Percentiles rank a stretch among this genome's conserved stretches.
Conservation (phyloP, 2,888 invertebrate genomes). For the Bugula neritina region DNA sequence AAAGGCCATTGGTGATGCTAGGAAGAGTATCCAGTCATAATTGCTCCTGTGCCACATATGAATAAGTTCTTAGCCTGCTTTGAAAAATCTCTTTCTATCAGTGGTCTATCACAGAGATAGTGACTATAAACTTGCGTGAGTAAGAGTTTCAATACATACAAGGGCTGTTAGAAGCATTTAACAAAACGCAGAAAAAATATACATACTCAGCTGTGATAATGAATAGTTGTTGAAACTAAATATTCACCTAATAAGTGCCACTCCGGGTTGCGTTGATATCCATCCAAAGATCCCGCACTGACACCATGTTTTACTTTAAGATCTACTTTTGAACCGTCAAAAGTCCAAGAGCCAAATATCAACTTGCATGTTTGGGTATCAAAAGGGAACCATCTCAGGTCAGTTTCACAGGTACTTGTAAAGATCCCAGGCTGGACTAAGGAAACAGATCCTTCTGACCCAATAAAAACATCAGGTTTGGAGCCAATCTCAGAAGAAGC, state of each 20-base stretch:
- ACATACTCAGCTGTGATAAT: too few species aligned
- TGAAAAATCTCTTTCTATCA: too few species aligned
- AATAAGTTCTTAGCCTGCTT: too few species aligned
- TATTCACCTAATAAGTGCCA: slow-evolving; percentile 88
- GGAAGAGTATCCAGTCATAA: too few species aligned
- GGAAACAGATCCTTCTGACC: slow-evolving; percentile 86
- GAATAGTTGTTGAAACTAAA: background rate
- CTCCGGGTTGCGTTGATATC: slow-evolving; percentile 95
- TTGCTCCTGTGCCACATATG: too few species aligned
- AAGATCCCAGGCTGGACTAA: slow-evolving; percentile 98
- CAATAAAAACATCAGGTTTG: slow-evolving; percentile 94
- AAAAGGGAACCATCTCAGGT: slow-evolving; percentile 99
- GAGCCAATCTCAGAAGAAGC: slow-evolving; percentile 98
- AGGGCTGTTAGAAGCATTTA: too few species aligned
- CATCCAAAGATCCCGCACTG: slow-evolving; percentile 65
- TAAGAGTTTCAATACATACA: too few species aligned
- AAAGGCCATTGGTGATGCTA: too few species aligned
- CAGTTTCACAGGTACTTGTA: slow-evolving; percentile 96
- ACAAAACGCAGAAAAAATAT: too few species aligned
- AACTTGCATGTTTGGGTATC: slow-evolving; percentile 97
- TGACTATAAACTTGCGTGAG: too few species aligned
- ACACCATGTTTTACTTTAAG: slow-evolving; percentile 88
- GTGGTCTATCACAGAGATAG: too few species aligned
- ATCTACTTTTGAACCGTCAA: slow-evolving; percentile 81
- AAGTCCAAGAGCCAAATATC: slow-evolving; percentile 99